phyloP scores from a whole-genome alignment of 1,140 invertebrate species.

The Drosophila quadrilineata region DNA sequence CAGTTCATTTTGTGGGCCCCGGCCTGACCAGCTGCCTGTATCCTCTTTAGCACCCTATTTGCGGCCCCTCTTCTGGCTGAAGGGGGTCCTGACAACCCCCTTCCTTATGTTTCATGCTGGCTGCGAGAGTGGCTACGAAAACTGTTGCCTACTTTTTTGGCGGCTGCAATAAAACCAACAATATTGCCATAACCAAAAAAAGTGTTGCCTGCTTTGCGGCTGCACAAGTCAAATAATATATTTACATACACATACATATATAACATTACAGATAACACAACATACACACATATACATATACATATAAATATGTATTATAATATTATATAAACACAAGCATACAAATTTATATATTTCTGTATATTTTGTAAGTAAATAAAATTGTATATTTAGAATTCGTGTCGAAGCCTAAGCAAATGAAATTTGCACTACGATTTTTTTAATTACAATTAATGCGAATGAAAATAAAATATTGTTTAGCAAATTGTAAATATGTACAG shows the following conservation, averaged over 20 bases:
- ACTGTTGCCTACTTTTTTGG: slow-evolving; percentile 32
- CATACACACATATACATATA: slow-evolving; percentile 14
- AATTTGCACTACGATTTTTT: neutral
- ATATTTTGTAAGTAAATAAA: slow-evolving; percentile 67
- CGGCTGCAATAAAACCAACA: slow-evolving; percentile 5
- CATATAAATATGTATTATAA: slow-evolving; percentile 19
- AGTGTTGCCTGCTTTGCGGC: slow-evolving; percentile 61
- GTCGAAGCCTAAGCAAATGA: slow-evolving; percentile 4
- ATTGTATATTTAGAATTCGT: slow-evolving; percentile 61
- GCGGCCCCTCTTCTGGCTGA: too few species aligned
- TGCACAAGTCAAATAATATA: slow-evolving; percentile 32
- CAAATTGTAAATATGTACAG: slow-evolving; percentile 35
- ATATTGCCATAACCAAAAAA: slow-evolving; percentile 7
- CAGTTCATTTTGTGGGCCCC: slow-evolving; percentile 16
- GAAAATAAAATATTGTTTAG: neutral
- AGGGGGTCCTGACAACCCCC: too few species aligned
- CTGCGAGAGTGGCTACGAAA: slow-evolving; percentile 37
- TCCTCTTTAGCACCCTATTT: too few species aligned
- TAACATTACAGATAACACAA: slow-evolving; percentile 40
- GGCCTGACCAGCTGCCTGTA: slow-evolving; percentile 1
- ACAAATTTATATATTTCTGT: slow-evolving; percentile 11
- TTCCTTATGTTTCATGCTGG: slow-evolving; percentile 43
- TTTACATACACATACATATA: slow-evolving; percentile 10
- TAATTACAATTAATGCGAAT: too few species aligned
- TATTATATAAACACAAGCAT: too few species aligned